A percentile compares a stretch with the other conserved stretches of the same genome.
phyloP scores from a whole-genome alignment of 2,797 vertebrate species.

The Hippoglossus hippoglossus region DNA sequence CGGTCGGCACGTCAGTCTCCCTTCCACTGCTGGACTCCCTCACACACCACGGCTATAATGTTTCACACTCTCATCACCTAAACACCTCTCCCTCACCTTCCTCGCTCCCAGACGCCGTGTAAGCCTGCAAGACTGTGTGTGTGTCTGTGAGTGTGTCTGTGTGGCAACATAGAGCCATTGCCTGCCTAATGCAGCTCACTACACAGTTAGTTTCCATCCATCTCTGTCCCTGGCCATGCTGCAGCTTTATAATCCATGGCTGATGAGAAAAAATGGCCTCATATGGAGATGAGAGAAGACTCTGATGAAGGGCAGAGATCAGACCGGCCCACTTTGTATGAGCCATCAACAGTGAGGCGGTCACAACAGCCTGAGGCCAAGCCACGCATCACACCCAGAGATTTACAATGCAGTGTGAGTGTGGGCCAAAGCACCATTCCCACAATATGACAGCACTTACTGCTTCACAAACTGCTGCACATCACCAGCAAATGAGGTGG shows the following conservation, averaged over 20 bases:
- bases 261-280: slow-evolving; percentile 70
- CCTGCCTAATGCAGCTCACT: slow-evolving; percentile 35
- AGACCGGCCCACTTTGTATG: slow-evolving; percentile 66
- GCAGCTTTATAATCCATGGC: slow-evolving; percentile 64
- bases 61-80: slow-evolving; percentile 49
- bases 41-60: slow-evolving; percentile 41
- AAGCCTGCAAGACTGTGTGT: not conserved
- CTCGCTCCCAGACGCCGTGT: slow-evolving; percentile 22
- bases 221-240: slow-evolving; percentile 50
- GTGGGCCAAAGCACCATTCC: slow-evolving; percentile 15
- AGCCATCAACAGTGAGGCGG: slow-evolving; percentile 41
- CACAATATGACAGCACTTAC: slow-evolving; percentile 31
- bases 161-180: slow-evolving; percentile 17
- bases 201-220: slow-evolving; percentile 42
- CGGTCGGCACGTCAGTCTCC: slow-evolving; percentile 57
- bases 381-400: slow-evolving; percentile 42
- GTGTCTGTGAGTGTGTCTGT: slow-evolving; percentile 10
- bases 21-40: slow-evolving; percentile 43
- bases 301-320: slow-evolving; percentile 71
- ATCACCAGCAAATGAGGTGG: slow-evolving; percentile 22
- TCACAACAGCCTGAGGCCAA: slow-evolving; percentile 48
- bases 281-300: slow-evolving; percentile 64
- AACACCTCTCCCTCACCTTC: slow-evolving; percentile 53
- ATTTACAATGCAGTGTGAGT: slow-evolving; percentile 33
- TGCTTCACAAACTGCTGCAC: slow-evolving; percentile 37